Evolutionary conservation across 2,113 vertebrate genomes (phyloP).

Genomic region (Orthochromis malagaraziensis): DNA sequence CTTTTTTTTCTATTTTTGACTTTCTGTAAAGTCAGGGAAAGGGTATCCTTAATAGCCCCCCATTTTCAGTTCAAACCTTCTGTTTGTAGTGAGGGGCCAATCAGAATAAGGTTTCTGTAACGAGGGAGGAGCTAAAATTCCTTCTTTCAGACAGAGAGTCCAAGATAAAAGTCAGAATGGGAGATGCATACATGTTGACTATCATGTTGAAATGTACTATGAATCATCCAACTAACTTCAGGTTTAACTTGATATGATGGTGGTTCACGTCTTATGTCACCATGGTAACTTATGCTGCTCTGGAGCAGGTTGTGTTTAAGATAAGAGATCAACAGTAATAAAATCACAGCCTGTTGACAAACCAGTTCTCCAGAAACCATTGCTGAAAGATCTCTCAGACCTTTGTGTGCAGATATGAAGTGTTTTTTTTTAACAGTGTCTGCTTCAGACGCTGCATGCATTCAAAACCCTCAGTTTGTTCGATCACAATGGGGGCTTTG

Average conservation of each 20-base stretch:
- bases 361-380: neutral
- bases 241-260: neutral
- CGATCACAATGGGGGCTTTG: fast-evolving
- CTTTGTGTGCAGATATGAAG: fast-evolving
- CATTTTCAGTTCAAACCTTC: neutral
- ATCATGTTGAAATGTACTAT: neutral
- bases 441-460: neutral
- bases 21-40: fast-evolving
- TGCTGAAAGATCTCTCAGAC: fast-evolving
- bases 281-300: neutral
- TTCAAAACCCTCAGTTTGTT: neutral
- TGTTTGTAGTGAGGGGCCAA: neutral
- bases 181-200: neutral
- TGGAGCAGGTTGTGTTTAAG: neutral
- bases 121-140: neutral
- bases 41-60: neutral
- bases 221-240: neutral
- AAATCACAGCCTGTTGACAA: neutral
- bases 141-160: neutral
- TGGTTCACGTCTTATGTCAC: neutral
- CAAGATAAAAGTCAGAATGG: neutral
- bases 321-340: neutral
- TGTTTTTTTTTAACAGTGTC: neutral
- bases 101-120: neutral
- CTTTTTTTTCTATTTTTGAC: neutral